Evolutionary conservation across 92 coral and sea anemone genomes (phyloP), one percentile per base, ranked within the genome.

Genomic region (Pocillopora grandis): DNA sequence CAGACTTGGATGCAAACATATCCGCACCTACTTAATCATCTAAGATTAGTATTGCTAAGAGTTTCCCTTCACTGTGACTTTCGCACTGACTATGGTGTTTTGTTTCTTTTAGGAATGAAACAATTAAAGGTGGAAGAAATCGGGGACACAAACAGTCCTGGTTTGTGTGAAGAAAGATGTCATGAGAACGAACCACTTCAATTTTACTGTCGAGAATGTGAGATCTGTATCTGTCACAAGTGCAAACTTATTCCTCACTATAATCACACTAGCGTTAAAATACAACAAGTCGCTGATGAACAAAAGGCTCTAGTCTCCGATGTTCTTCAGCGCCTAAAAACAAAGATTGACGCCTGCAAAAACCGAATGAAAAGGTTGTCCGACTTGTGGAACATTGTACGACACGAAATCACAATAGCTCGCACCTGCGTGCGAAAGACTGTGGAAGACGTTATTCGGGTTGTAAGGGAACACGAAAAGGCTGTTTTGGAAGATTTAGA

Each of bases 211-310:
- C 21, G 59, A 33, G 36, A 80, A 18, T 80, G 85, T 35, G 58
- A 80, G 33, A 66, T 80, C 35, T 80, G 85, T 15, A 80, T 80
- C 23, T 80, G 76, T 57, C 31, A 58, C 33, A 52, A 68, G 85
- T 68, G 85, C 57, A 66, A 55, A 57, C 75, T 65, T 13, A 27
- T 20, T 9, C 60, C 66, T 11, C 85, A 80, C 31, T 18, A 23
- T 57, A 16, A 57, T 80, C 85, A 80, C 66, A 37, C 68, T 56
- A 33, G 12, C 6, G 68, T 80, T 56, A 36, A 80, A 58, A 80
- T 66, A 19, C 66, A 80, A 70, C 66, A 17, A 15, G 85, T 76
- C 56, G 85, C 77, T 11, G 57, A 56, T 42, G 65, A 80, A 61
- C 63, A 23, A 23, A 80, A 80, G 35, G 27, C 9, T 12, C 31